These are phyloP conservation scores for Drosophila mettleri DNA, from an alignment of 2,888 invertebrate genomes.

Conservation along the genomic window DNA sequence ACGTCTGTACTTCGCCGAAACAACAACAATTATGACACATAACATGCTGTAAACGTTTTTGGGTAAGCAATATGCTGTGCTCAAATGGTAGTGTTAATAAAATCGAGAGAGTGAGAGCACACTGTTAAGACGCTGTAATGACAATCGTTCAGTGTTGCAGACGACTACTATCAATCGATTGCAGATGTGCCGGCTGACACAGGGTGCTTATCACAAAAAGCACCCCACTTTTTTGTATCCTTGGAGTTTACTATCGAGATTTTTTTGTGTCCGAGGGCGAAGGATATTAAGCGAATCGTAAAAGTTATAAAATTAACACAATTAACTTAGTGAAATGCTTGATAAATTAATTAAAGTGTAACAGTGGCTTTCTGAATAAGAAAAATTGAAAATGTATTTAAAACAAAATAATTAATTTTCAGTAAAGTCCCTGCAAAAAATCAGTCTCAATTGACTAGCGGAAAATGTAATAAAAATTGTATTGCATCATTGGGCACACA, in stretches of 20 bases:
- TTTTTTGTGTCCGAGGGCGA: constrained; percentile 53
- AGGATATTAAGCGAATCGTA: constrained; percentile 37
- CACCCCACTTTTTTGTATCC: constrained; percentile 63
- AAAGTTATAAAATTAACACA: constrained; percentile 36
- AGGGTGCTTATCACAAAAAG: constrained; percentile 40
- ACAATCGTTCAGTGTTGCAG: constrained; percentile 24
- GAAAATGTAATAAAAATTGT: constrained; percentile 12
- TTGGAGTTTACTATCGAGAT: constrained; percentile 68
- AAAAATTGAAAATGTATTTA: constrained; percentile 4
- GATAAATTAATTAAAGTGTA: neutral
- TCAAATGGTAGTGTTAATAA: constrained; percentile 28
- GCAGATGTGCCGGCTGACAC: constrained; percentile 38
- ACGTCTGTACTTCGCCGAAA: constrained; percentile 52
- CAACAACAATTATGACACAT: constrained; percentile 53
- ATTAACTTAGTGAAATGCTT: constrained; percentile 15
- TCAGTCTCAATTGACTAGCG: constrained; percentile 15
- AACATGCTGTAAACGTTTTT: constrained; percentile 42
- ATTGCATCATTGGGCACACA: neutral
- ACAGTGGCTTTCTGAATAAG: constrained; percentile 1
- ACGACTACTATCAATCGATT: constrained; percentile 27
- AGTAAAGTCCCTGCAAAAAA: neutral
- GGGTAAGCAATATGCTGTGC: constrained; percentile 30
- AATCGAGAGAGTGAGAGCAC: neutral
- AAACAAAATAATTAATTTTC: constrained; percentile 27
- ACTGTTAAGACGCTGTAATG: constrained; percentile 9